Base-by-base conservation (phyloP, 2,888 invertebrate species). In the Lasioglossum morio region DNA sequence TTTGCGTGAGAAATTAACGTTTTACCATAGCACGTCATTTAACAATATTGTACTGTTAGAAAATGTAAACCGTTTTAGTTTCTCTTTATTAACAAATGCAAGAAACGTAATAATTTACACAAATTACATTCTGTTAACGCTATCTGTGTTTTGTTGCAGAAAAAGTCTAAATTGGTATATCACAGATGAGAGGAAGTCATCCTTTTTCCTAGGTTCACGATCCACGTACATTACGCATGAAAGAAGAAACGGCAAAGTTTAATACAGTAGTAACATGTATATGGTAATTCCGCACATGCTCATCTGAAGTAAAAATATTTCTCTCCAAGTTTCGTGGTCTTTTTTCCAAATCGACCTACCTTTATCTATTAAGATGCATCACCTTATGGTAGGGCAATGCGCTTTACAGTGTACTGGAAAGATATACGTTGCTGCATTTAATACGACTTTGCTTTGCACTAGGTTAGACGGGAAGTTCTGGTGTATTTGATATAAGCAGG, bases 381-480 rank as follows among this genome's bases (percentile, higher is more conserved):
- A 95, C 93, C 94, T 95, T 53, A 92, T 88, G 78, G 91, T 89
- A 46, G 94, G 91, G 82, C 91, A 92, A 63, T 94, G 94, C 74
- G 94, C 93, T 92, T 95, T 95, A 82, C 94, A 95, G 78, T 94
- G 94, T 79, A 95, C 95, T 95, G 89, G 87, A 94, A 94, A 86
- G 74, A 63, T 57, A 63, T 57, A 63, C 30, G 16, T 30, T 63
- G 1, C 7, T 53, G 43, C 4, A 23, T 46, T 60, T 19, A 46
- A 73, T 34, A 48, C 2, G 70, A 27, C 23, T 27, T 37, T 16
- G 57, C 19, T 60, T 84, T 43, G 70, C 3, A 14, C 12, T 43
- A 43, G 14, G 14, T 43, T 43, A 12, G 12, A 14, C 2, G 14
- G 14, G 43, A 43, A 43, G 43, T 43, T 43, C 43, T 43, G 43